phyloP scores from a whole-genome alignment of 2,888 invertebrate species.

The Microctonus hyperodae region DNA sequence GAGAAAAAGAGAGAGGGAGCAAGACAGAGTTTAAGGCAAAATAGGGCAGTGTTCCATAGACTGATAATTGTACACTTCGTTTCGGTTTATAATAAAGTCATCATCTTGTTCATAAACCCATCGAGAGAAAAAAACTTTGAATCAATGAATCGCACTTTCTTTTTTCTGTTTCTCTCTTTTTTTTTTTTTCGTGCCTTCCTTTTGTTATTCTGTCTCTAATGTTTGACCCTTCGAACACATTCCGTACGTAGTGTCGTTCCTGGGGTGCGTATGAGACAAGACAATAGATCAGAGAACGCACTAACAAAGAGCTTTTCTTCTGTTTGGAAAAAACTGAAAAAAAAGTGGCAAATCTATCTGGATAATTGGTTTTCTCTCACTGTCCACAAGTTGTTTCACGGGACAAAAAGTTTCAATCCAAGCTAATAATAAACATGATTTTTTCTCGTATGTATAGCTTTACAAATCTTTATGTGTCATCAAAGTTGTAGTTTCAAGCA shows the following conservation, averaged over 20 bases:
- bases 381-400: constrained; percentile 14
- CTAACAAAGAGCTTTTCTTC: constrained; percentile 34
- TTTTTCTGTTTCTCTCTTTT: constrained; percentile 17
- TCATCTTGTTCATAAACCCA: constrained; percentile 33
- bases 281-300: constrained; percentile 45
- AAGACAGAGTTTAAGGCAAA: constrained; percentile 20
- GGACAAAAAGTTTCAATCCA: neutral
- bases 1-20: neutral
- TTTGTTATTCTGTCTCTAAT: constrained; percentile 30
- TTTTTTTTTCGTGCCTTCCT: constrained; percentile 1
- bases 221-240: constrained; percentile 25
- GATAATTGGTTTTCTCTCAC: constrained; percentile 45
- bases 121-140: constrained; percentile 19
- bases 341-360: constrained; percentile 36
- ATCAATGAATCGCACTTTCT: constrained; percentile 2
- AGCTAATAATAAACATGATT: neutral
- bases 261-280: constrained; percentile 41
- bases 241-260: neutral
- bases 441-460: neutral
- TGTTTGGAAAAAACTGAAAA: neutral
- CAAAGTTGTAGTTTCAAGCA: neutral
- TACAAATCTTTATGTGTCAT: neutral
- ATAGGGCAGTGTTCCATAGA: constrained; percentile 27
- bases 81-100: constrained; percentile 56
- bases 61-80: constrained; percentile 54